Evolutionary conservation across 2,797 vertebrate species (phyloP).

Genomic region (Psittacula derbiana): DNA sequence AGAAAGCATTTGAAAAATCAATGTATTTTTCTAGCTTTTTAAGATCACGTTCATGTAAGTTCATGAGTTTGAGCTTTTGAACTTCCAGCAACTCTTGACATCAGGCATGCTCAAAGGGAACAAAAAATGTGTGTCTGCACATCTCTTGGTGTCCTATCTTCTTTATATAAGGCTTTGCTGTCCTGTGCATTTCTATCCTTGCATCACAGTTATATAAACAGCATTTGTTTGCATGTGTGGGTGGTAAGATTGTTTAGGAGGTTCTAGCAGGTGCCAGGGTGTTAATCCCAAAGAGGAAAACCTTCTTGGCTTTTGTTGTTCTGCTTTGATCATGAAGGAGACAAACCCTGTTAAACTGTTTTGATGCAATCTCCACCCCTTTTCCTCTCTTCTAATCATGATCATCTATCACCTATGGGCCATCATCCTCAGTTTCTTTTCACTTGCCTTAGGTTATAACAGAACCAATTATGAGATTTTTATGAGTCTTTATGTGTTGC

Average conservation of each 20-base stretch:
- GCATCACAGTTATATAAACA: neutral
- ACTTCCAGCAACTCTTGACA: neutral
- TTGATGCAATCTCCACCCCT: neutral
- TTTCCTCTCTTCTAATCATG: neutral
- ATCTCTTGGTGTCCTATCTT: neutral
- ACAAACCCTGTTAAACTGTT: neutral
- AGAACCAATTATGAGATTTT: neutral
- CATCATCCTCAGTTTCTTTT: neutral
- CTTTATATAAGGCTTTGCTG: neutral
- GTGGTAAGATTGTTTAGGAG: neutral
- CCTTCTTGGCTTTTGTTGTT: neutral
- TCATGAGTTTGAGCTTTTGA: neutral
- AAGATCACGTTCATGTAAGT: neutral
- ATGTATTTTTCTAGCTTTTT: neutral
- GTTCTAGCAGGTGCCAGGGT: neutral
- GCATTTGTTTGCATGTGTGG: neutral
- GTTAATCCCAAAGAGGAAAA: neutral
- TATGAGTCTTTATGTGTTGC: neutral
- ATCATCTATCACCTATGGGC: neutral
- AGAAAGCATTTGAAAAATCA: neutral
- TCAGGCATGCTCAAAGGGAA: neutral
- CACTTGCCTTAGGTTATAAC: neutral
- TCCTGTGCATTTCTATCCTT: neutral
- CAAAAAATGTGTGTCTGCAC: neutral
- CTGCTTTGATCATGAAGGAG: neutral